Percentiles rank a stretch among this genome's conserved stretches.
Evolutionary conservation across 2,113 vertebrate species (phyloP).

Genomic region (Herpetotheres cachinnans): DNA sequence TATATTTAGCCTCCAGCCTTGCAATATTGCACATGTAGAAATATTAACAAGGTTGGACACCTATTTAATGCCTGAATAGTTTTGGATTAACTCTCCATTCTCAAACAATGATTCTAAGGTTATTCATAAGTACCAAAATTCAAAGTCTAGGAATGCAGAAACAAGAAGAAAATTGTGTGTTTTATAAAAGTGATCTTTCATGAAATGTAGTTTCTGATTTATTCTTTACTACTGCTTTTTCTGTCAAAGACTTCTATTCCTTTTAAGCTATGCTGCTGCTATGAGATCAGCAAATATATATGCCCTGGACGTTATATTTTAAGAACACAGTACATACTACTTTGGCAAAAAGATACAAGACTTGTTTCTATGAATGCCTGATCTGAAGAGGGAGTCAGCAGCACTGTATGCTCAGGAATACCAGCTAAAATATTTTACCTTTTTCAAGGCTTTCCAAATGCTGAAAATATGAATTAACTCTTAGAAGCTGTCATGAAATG

Average conservation of each 20-base stretch:
- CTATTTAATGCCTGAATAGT: background rate
- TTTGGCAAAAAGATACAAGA: background rate
- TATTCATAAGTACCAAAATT: background rate
- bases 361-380: background rate
- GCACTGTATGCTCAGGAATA: background rate
- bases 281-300: background rate
- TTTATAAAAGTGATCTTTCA: background rate
- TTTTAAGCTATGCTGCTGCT: background rate
- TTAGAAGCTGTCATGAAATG: background rate
- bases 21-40: background rate
- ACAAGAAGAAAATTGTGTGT: background rate
- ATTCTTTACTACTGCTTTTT: background rate
- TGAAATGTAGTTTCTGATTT: background rate
- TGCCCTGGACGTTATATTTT: background rate
- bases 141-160: background rate
- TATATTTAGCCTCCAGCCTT: background rate
- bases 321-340: background rate
- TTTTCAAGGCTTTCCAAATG: background rate
- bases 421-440: background rate
- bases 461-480: background rate
- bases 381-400: background rate
- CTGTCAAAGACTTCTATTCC: background rate
- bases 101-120: background rate
- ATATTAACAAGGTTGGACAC: background rate
- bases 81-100: background rate